Base-by-base conservation (phyloP, 1,140 invertebrate species). In the Apis florea region DNA sequence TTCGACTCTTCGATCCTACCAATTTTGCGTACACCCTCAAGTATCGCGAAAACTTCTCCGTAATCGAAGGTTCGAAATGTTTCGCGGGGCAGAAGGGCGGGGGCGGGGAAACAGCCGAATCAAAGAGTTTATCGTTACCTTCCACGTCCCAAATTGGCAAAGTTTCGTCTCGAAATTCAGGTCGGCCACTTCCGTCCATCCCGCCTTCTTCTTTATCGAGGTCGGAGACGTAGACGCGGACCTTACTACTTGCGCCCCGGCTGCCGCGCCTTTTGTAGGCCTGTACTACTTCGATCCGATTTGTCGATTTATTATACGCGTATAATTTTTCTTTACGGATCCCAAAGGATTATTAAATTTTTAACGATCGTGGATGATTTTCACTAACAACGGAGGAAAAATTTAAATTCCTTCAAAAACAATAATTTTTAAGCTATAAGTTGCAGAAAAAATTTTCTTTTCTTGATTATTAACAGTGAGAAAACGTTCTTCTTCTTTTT, bases 81-180 rank as follows among this genome's bases (percentile, higher is more conserved):
- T 12, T n/a, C 1, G 5, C 56, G 19, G 10, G 26, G 13, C 24
- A 49, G 56, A n/a, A 19, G 47, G n/a, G 59, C 31, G 54, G 19
- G 13, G 63, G 24, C 1, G 53, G 19, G 17, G 70, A 67, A 51
- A 49, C 51, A 59, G 24, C 63, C 71, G 24, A 75, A 64, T 75
- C 59, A 67, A 80, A 67, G 74, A 80, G 71, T 75, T 80, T 67
- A 51, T 19, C 40, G 71, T 10, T 58, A 63, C 53, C 53, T 51
- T 47, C 53, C 47, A 9, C 19, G 26, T 11, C 31, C 12, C 40
- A 80, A 75, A 80, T 75, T 75, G 79, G 79, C 79, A 75, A 80
- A 80, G 79, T 80, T 80, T 80, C 61, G 17, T 58, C n/a, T 40
- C 67, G 59, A 67, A 80, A 80, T 80, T 80, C 71, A 67, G 79